Conservation (phyloP, 1,140 invertebrate species). For the Apolygus lucorum region DNA sequence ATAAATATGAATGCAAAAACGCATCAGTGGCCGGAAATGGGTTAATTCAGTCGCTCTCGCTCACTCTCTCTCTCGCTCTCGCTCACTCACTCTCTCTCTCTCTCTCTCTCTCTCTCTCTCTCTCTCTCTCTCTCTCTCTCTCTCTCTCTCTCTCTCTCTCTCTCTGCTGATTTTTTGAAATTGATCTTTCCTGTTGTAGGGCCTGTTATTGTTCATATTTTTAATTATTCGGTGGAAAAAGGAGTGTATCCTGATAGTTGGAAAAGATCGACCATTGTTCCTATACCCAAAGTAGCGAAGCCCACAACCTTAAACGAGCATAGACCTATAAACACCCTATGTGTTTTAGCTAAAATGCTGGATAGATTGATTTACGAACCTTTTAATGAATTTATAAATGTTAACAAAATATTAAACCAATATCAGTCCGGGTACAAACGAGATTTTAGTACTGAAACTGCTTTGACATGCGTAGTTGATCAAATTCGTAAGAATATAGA, state of each 20-base stretch:
- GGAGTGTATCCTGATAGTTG: not conserved
- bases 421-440: slow-evolving; percentile 10
- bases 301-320: not conserved
- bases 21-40: no score
- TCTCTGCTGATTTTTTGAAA: not conserved
- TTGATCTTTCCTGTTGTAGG: not conserved
- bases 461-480: not conserved
- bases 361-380: slow-evolving; percentile 3
- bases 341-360: not conserved
- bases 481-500: not conserved
- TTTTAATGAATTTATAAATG: not conserved
- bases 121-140: no score
- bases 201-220: not conserved
- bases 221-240: not conserved
- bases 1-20: no score
- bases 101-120: no score
- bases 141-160: no score
- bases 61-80: no score
- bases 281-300: not conserved
- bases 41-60: no score
- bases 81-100: no score
- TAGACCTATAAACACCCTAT: slow-evolving; percentile 7
- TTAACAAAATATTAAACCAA: not conserved
- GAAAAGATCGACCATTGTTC: not conserved
- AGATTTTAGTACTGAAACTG: slow-evolving; percentile 6